phyloP scores from a whole-genome alignment of 92 coral and sea anemone species.

The Epizoanthus fatuus region DNA sequence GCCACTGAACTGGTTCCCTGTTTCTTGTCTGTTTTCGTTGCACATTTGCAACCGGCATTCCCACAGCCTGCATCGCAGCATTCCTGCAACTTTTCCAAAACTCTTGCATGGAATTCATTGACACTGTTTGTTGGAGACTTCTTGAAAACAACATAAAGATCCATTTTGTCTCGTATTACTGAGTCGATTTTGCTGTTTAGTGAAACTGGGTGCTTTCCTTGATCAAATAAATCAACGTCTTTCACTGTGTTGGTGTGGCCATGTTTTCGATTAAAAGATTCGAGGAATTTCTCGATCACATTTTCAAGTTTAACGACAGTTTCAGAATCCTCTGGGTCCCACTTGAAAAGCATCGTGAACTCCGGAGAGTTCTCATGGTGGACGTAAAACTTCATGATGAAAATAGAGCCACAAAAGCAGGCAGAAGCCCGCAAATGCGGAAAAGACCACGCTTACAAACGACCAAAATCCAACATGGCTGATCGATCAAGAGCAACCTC shows the following conservation, averaged over 20 bases:
- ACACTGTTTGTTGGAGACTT: neutral
- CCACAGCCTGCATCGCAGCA: neutral
- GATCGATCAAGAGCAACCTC: neutral
- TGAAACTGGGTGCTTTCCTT: constrained; percentile 25
- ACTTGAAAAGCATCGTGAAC: constrained; percentile 61
- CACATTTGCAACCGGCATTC: neutral
- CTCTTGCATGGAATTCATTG: constrained; percentile 6
- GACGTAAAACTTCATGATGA: constrained; percentile 62
- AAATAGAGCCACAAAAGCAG: neutral
- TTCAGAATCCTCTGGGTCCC: constrained; percentile 28
- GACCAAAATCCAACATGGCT: constrained; percentile 5
- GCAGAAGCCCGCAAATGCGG: neutral
- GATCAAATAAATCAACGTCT: constrained; percentile 30
- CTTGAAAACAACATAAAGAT: constrained; percentile 50
- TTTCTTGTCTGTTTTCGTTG: neutral
- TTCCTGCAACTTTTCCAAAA: neutral
- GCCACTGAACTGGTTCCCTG: neutral
- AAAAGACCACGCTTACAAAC: neutral
- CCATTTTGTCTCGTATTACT: constrained; percentile 55
- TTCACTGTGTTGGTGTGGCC: constrained; percentile 12
- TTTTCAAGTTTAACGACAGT: constrained; percentile 37
- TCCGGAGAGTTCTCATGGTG: constrained; percentile 62
- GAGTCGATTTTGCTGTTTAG: constrained; percentile 24
- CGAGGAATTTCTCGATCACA: constrained; percentile 37
- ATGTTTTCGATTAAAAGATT: constrained; percentile 42